Evolutionary conservation across 92 coral and sea anemone species (phyloP), one percentile per base, ranked within the genome.

Genomic region (Galaxea fascicularis): DNA sequence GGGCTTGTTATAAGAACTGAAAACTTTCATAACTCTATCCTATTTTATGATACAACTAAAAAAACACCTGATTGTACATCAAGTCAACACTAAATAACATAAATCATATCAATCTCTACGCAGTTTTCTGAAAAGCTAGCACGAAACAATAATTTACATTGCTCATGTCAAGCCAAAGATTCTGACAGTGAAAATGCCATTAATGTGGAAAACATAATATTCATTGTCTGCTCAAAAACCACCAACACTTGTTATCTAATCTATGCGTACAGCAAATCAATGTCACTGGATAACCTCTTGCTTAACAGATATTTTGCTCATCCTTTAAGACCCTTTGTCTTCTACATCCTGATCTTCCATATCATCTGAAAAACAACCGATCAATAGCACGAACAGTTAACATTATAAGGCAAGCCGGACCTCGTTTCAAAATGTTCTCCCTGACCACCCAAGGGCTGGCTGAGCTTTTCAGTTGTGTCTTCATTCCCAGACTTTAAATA

Each of bases 341-440:
- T 78, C 82, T 45, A 62, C 71, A 60, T 77, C 82, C n/a, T 62
- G 82, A 39, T 54, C 30, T 44, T 77, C 82, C 11, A 78, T 45
- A 41, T 78, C 73, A 4, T 67, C 82, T 78, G 59, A 17, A 44
- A 77, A 62, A 28, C 16, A 65, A 7, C 2, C 52, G 22, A 44
- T 41, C 9, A 62, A 11, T 63, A 62, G 0, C 4, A 30, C 29
- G 11, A 0, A 16, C 16, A 75, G 0, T 46, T 14, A 44, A 10
- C 76, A 35, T 6, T n/a, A 35, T 2, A 35, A 35, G 41, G 41
- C 41, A 2, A 35, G 41, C 3, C 41, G 41, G 41, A 35, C 41
- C 6, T 35, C n/a, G n/a, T n/a, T n/a, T n/a, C n/a, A n/a, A n/a
- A n/a, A n/a, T n/a, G n/a, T n/a, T n/a, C n/a, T n/a, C n/a, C n/a